These are phyloP conservation scores for Trachelus troglodyta DNA, from an alignment of 2,888 invertebrate species.

Conservation along the genomic window DNA sequence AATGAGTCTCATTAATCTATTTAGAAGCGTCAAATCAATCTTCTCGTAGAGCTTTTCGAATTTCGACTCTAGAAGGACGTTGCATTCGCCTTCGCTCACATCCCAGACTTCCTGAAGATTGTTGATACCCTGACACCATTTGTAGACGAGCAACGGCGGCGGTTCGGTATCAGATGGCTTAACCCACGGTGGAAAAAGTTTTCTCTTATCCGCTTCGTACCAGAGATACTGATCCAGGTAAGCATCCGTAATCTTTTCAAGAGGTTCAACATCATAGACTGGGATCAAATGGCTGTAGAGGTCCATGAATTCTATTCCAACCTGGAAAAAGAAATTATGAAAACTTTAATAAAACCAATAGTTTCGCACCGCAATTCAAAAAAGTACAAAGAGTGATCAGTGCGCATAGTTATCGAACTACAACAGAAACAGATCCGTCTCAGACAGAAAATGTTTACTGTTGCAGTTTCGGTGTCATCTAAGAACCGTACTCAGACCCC, in stretches of 20 bases:
- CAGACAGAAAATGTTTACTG: slow-evolving; percentile 16
- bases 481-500: slow-evolving; percentile 30
- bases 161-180: slow-evolving; percentile 99
- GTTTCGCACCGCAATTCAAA: slow-evolving; percentile 1
- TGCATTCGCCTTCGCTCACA: slow-evolving; percentile 98
- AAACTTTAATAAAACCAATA: slow-evolving; percentile 12
- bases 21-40: slow-evolving; percentile 97
- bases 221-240: slow-evolving; percentile 99
- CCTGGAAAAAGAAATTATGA: slow-evolving; percentile 67
- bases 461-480: slow-evolving; percentile 9
- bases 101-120: slow-evolving; percentile 99
- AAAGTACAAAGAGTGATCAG: neutral
- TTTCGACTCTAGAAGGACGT: slow-evolving; percentile 95
- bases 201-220: slow-evolving; percentile 98
- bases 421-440: slow-evolving; percentile 17
- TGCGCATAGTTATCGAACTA: slow-evolving; percentile 11
- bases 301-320: slow-evolving; percentile 99
- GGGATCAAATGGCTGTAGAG: slow-evolving; percentile 98
- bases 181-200: slow-evolving; percentile 98
- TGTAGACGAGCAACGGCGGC: slow-evolving; percentile 90
- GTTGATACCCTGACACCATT: slow-evolving; percentile 99
- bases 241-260: slow-evolving; percentile 99
- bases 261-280: slow-evolving; percentile 98
- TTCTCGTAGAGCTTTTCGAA: slow-evolving; percentile 99
- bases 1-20: slow-evolving; percentile 93